Evolutionary conservation across 2,888 invertebrate genomes (phyloP).

Genomic region (Troides oblongomaculatus): DNA sequence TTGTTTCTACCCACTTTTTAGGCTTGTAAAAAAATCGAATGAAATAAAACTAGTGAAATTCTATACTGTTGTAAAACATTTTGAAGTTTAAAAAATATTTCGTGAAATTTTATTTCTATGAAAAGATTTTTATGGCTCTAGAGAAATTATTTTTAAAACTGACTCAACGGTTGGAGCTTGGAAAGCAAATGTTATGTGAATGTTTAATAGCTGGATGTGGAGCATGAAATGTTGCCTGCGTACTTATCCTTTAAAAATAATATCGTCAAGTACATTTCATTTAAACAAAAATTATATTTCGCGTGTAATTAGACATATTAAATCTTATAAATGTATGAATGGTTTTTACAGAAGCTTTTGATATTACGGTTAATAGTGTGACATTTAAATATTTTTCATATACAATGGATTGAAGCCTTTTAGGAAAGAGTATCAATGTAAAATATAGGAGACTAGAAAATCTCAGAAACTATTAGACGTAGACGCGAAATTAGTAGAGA

Average conservation of each 20-base stretch:
- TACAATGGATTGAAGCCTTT: too few species aligned
- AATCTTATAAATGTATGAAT: too few species aligned
- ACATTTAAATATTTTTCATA: too few species aligned
- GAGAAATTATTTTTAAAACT: conserved; percentile 13
- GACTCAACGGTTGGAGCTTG: conserved; percentile 1
- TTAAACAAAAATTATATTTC: neutral
- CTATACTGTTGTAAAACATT: neutral
- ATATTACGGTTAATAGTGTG: too few species aligned
- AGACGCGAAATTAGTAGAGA: too few species aligned
- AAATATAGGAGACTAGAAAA: too few species aligned
- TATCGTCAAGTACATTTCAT: neutral
- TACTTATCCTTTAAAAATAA: conserved; percentile 1
- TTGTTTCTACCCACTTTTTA: neutral
- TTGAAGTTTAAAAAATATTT: conserved; percentile 14
- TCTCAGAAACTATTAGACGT: too few species aligned
- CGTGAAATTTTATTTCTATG: conserved; percentile 7
- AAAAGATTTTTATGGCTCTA: conserved; percentile 9
- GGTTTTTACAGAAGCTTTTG: too few species aligned
- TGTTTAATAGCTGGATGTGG: conserved; percentile 13
- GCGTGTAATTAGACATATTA: too few species aligned
- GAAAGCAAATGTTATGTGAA: conserved; percentile 6
- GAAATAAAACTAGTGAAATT: neutral
- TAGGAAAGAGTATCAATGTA: too few species aligned
- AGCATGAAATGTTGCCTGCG: conserved; percentile 3
- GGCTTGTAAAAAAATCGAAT: neutral